These are phyloP conservation scores for Aquatica leii DNA, from an alignment of 2,888 invertebrate species.

Conservation along the genomic window DNA sequence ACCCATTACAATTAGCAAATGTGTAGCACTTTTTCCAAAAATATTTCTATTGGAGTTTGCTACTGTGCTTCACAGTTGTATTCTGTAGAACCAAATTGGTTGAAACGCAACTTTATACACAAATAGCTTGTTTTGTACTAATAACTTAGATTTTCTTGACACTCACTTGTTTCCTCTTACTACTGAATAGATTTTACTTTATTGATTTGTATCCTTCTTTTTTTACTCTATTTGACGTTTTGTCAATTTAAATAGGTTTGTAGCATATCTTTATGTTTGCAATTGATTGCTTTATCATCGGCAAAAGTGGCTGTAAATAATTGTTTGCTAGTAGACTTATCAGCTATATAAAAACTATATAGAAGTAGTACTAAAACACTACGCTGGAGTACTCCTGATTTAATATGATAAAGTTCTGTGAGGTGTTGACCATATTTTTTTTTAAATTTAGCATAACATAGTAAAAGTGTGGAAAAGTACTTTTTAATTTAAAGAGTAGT, in stretches of 20 bases:
- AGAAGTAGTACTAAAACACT: conserved; percentile 39
- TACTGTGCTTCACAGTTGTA: too few relatives aligned
- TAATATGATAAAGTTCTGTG: conserved; percentile 23
- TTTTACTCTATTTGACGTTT: too few relatives aligned
- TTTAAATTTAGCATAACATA: neutral
- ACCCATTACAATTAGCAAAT: too few relatives aligned
- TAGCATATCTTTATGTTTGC: neutral
- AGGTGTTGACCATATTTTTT: neutral
- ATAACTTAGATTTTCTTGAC: too few relatives aligned
- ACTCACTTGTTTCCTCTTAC: too few relatives aligned
- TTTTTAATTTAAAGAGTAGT: neutral
- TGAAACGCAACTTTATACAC: too few relatives aligned
- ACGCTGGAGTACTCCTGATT: conserved; percentile 40
- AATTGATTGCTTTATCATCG: neutral
- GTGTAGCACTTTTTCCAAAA: too few relatives aligned
- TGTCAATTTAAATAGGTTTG: too few relatives aligned
- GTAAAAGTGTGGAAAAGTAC: neutral
- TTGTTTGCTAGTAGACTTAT: conserved; percentile 35
- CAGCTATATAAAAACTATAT: conserved; percentile 28
- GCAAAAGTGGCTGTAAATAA: too few relatives aligned
- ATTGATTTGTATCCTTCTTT: conserved; percentile 14
- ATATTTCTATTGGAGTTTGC: too few relatives aligned
- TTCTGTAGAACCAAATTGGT: too few relatives aligned
- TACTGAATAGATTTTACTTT: conserved; percentile 12
- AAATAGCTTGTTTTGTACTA: too few relatives aligned